Conservation (phyloP, 2,888 invertebrate genomes). For the Drosophila pseudotalamancana region DNA sequence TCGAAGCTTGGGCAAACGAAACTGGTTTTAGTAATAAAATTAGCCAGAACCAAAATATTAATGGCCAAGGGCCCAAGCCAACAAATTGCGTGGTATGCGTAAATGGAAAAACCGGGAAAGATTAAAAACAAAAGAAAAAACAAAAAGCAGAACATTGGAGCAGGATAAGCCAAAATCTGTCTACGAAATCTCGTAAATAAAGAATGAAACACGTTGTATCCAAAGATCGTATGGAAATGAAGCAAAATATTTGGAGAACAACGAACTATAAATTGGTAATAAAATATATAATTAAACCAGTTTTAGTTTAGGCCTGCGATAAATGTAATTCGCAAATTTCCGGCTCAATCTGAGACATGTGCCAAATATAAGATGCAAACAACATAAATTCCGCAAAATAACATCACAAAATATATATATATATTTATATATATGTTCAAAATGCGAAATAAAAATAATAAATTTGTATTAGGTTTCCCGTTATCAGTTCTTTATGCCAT, state of each 20-base stretch:
- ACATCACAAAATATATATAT: background rate
- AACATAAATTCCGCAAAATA: background rate
- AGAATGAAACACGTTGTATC: conserved; percentile 15
- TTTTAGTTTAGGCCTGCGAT: background rate
- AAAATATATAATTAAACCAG: conserved; percentile 16
- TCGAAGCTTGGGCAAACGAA: conserved; percentile 13
- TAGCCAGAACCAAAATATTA: conserved; percentile 10
- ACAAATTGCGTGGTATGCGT: background rate
- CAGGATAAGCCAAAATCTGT: conserved; percentile 1
- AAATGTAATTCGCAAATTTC: conserved; percentile 24
- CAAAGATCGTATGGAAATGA: background rate
- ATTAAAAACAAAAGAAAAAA: background rate
- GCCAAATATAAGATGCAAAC: background rate
- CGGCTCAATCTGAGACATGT: background rate
- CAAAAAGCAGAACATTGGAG: background rate
- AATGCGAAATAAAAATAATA: background rate
- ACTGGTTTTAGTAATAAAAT: conserved; percentile 41
- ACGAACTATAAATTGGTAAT: conserved; percentile 22
- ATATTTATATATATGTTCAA: background rate
- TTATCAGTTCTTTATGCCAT: conserved; percentile 18
- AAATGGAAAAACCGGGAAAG: background rate
- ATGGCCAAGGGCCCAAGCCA: conserved; percentile 21
- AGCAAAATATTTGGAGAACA: conserved; percentile 23
- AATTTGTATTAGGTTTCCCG: conserved; percentile 21
- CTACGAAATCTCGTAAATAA: background rate